Conservation (phyloP, 1,140 invertebrate genomes). For the Meloidogyne exigua region DNA sequence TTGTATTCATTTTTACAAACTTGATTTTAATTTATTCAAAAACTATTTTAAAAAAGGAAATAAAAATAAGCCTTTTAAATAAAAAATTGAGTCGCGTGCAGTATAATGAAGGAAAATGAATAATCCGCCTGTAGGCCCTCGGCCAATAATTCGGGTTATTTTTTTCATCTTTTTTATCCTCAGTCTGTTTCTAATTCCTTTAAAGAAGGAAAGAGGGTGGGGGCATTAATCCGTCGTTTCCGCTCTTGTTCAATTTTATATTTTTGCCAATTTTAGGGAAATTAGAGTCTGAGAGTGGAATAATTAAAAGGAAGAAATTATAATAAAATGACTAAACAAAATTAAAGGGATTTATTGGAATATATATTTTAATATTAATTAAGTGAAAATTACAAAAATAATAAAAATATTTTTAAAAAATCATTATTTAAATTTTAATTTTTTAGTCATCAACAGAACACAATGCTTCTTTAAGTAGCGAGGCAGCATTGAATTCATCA, state of each 20-base stretch:
- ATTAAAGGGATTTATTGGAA: background rate
- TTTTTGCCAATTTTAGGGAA: constrained; percentile 1
- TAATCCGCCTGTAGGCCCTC: background rate
- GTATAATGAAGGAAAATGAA: background rate
- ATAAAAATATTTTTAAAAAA: too few species aligned
- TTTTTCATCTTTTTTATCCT: background rate
- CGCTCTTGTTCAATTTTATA: background rate
- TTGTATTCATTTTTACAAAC: background rate
- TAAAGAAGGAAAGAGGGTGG: background rate
- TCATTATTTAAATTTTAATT: background rate
- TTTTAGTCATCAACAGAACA: constrained; percentile 1
- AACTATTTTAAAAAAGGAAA: background rate
- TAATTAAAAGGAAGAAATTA: background rate
- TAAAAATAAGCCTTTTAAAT: background rate
- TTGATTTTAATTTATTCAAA: constrained; percentile 2
- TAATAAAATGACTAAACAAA: background rate
- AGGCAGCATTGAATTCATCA: constrained; percentile 36
- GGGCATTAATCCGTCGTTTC: background rate
- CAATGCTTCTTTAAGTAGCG: constrained; percentile 29
- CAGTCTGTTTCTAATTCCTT: background rate
- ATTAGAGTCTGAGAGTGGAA: background rate
- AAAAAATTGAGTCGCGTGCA: background rate
- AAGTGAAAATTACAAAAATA: too few species aligned
- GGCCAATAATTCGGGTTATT: background rate
- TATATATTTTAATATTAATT: too few species aligned